Evolutionary conservation across 2,888 invertebrate species (phyloP).

Genomic region (Cantharis rufa): DNA sequence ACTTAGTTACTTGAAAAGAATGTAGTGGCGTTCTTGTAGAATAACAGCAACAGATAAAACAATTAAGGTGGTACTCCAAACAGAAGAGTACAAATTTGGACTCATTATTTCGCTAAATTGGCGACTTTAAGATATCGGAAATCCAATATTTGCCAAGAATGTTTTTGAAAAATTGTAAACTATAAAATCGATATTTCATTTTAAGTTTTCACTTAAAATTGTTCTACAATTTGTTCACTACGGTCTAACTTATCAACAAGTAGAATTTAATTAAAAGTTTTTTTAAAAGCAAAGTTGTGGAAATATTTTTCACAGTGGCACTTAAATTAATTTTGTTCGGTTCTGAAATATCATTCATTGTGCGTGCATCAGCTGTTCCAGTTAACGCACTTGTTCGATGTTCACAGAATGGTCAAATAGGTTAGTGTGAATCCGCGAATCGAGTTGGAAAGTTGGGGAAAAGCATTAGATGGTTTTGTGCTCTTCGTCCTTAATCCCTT

Average conservation of each 20-base stretch:
- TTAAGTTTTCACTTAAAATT: background rate
- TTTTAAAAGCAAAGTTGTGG: background rate
- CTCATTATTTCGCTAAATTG: too few species aligned
- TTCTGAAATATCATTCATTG: background rate
- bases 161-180: too few species aligned
- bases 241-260: background rate
- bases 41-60: too few species aligned
- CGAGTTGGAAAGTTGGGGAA: conserved; percentile 14
- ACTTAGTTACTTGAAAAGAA: too few species aligned
- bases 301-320: background rate
- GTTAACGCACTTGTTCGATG: conserved; percentile 29
- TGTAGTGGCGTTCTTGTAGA: too few species aligned
- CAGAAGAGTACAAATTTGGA: too few species aligned
- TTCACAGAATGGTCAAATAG: conserved; percentile 21
- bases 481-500: conserved; percentile 15
- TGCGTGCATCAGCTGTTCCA: conserved; percentile 23
- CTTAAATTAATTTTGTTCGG: conserved; percentile 8
- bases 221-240: background rate
- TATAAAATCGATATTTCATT: background rate
- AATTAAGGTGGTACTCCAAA: too few species aligned
- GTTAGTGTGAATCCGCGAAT: conserved; percentile 17
- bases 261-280: background rate
- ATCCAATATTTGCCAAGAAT: too few species aligned
- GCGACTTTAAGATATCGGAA: too few species aligned
- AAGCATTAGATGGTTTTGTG: conserved; percentile 13